phyloP scores from a whole-genome alignment of 2,888 invertebrate genomes.

The Apodemia hepburni region DNA sequence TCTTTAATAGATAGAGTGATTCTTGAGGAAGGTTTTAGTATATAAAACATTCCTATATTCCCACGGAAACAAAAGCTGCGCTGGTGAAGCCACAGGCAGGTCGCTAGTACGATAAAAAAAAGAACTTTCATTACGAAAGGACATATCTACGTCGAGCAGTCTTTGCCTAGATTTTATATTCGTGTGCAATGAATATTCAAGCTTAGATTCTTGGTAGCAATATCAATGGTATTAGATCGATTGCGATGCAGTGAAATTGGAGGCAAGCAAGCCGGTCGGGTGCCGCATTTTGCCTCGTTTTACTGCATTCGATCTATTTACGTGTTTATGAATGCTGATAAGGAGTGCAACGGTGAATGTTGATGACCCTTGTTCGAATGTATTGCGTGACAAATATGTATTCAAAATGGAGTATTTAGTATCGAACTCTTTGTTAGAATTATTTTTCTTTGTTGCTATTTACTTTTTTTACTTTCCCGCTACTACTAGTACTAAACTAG shows the following conservation, averaged over 20 bases:
- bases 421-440: neutral
- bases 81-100: too few species aligned
- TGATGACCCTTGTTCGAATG: slow-evolving; percentile 9
- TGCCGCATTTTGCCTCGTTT: slow-evolving; percentile 47
- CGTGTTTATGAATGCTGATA: slow-evolving; percentile 67
- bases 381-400: neutral
- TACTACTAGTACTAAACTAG: too few species aligned
- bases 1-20: too few species aligned
- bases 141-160: neutral
- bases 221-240: slow-evolving; percentile 57
- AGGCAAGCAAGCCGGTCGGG: slow-evolving; percentile 26
- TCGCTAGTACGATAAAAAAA: too few species aligned
- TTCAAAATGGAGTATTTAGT: neutral
- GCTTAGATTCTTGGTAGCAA: slow-evolving; percentile 38
- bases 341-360: slow-evolving; percentile 36
- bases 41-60: too few species aligned
- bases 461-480: too few species aligned
- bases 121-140: neutral
- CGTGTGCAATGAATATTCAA: slow-evolving; percentile 37
- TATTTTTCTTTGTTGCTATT: neutral
- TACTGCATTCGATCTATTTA: slow-evolving; percentile 75
- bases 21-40: too few species aligned
- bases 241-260: slow-evolving; percentile 60
- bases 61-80: too few species aligned
- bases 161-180: slow-evolving; percentile 27